Percentiles rank a stretch among this genome's conserved stretches.
These are phyloP conservation scores for Leptobrachium leishanense DNA, from an alignment of 2,113 vertebrate genomes.

Conservation along the genomic window DNA sequence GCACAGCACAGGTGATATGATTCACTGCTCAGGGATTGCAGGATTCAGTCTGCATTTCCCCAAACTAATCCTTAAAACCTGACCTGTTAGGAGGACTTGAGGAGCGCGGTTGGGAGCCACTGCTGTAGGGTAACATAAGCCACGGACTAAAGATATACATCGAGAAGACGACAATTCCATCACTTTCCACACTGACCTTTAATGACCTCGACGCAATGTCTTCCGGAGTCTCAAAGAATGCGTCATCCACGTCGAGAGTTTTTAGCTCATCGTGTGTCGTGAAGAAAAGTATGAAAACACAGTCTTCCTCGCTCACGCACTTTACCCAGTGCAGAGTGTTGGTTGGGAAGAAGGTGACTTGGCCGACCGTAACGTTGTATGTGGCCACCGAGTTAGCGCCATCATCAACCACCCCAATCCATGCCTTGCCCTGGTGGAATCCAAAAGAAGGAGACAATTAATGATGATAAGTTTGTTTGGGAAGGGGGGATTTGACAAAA, in stretches of 20 bases:
- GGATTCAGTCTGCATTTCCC: too few relatives aligned
- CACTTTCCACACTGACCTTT: constrained; percentile 49
- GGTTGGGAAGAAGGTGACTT: constrained; percentile 66
- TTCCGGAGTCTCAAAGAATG: constrained; percentile 63
- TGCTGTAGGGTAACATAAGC: too few relatives aligned
- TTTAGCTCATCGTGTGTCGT: constrained; percentile 66
- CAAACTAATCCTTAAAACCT: too few relatives aligned
- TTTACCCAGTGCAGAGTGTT: constrained; percentile 68
- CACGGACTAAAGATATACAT: too few relatives aligned
- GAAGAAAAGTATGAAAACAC: constrained; percentile 67
- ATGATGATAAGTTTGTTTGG: background rate
- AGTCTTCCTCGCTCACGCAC: constrained; percentile 61
- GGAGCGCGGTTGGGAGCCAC: too few relatives aligned
- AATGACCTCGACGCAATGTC: constrained; percentile 64
- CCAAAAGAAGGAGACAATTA: background rate
- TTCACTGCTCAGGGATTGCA: too few relatives aligned
- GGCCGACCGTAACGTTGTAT: constrained; percentile 62
- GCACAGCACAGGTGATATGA: too few relatives aligned
- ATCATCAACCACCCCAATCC: constrained; percentile 62
- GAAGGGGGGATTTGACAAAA: too few relatives aligned
- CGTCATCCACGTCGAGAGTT: constrained; percentile 65
- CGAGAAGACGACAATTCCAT: too few relatives aligned
- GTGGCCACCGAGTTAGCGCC: constrained; percentile 53
- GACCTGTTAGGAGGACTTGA: too few relatives aligned
- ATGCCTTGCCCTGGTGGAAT: constrained; percentile 58